Base-by-base conservation (phyloP, 2,888 invertebrate genomes). In the Eilema depressum region DNA sequence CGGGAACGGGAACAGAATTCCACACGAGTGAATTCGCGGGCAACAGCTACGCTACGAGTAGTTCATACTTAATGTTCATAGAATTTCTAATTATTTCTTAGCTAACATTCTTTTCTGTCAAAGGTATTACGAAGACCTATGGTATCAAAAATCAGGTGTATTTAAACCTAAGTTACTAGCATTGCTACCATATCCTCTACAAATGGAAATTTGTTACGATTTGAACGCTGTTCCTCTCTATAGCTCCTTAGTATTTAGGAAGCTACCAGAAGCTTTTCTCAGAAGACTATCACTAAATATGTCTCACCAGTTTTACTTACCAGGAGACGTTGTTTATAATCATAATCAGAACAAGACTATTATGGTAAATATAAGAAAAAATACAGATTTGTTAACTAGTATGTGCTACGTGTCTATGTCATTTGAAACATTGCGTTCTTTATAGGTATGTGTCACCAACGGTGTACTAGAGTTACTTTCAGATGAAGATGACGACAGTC, bases 181-280 rank as follows among this genome's bases (percentile, higher is more conserved):
- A 33, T 75, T 94, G 3, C 83, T 96, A 23, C 96, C 96, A 0
- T 89, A 89, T 78, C 94, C 96, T 60, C 83, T 96, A 62, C 93
- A 92, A 86, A 95, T 94, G 93, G 96, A 96, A 85, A 94, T 96
- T 69, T 92, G 91, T 77, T 96, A 95, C 76, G 96, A 96, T 80
- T 85, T 96, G 60, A 96, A 96, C 78, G 95, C 94, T 63, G 93
- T 94, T 62, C 93, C 95, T 23, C 89, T 96, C 1, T 95, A 93
- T 77, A 93, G 95, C 79, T 96, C 96, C 2, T 81, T 96, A 63
- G 82, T 96, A 87, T 96, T 96, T 81, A 89, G 94, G 81, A 91
- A 95, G 83, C 91, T 95, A 77, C 95, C 95, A 66, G 95, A 96
- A 87, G 90, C 95, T 70, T 96, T 96, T 84, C 87, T 96, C 60